Evolutionary conservation across 2,797 vertebrate genomes (phyloP), one percentile per base, ranked within the genome.

Genomic region (Australoheros facetus): DNA sequence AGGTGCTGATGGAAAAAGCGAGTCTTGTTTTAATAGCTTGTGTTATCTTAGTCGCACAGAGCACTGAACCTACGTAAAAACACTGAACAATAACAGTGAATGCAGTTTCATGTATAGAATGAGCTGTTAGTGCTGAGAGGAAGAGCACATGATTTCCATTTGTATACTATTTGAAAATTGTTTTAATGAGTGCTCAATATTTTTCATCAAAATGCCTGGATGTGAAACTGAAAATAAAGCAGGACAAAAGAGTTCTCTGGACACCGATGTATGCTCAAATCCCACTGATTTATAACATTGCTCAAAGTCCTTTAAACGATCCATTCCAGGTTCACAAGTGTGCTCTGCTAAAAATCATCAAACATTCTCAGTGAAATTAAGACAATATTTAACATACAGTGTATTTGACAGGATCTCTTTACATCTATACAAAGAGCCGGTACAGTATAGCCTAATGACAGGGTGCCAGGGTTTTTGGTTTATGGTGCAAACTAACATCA

Each of bases 361-460:
- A 78, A 89, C 82, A 85, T 76, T 72, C 90, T 89, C 82, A 82
- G 83, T 90, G 79, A 92, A 91, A 91, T 84, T 70, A 92, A 90
- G 90, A 93, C 90, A 79, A 82, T 53, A 88, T 71, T 80, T 70
- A 84, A 94, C 90, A 86, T 90, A 93, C 90, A 92, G 90, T 93
- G 91, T 87, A 69, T 92, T 87, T 60, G 78, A 91, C 81, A 81
- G 77, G 73, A 87, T 78, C 78, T 83, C 72, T 78, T 87, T 87
- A 89, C 87, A 85, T 81, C 87, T 87, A 90, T 72, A 91, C 86
- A 82, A 88, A 91, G 79, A 91, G 90, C 89, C 83, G 51, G 69
- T 48, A 79, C 82, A 56, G 73, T 74, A 11, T 11, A 87, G 85
- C 83, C 79, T 76, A 76, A 88, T 59, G 79, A 85, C 78, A 32